These are phyloP conservation scores for Vidua chalybeata DNA, from an alignment of 2,113 vertebrate genomes.

Conservation along the genomic window DNA sequence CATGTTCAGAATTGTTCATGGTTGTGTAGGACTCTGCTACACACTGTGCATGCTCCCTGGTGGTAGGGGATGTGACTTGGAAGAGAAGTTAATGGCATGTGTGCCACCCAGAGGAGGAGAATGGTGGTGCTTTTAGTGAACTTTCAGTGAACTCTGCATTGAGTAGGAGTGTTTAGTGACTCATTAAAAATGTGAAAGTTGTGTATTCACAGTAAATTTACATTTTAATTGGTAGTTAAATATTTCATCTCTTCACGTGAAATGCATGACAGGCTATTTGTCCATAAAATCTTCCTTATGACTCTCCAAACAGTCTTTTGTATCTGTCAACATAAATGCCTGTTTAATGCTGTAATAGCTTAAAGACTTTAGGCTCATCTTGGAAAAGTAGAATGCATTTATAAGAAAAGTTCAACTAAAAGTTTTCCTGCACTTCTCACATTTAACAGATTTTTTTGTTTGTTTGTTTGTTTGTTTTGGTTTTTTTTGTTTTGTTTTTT, in stretches of 20 bases:
- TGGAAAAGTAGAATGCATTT: background rate
- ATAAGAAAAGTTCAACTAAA: background rate
- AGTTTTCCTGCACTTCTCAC: background rate
- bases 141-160: background rate
- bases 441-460: background rate
- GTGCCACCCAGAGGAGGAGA: background rate
- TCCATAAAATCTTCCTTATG: background rate
- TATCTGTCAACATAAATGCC: background rate
- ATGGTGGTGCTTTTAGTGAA: background rate
- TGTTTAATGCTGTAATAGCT: background rate
- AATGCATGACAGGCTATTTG: background rate
- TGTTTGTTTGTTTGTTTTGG: constrained; percentile 8
- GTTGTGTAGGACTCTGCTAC: background rate
- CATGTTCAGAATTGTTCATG: rapidly evolving
- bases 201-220: background rate
- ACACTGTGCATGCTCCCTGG: background rate
- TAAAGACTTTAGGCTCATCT: background rate
- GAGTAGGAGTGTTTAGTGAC: background rate
- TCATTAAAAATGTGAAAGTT: background rate
- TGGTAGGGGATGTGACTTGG: background rate
- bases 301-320: background rate
- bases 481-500: background rate
- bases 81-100: rapidly evolving
- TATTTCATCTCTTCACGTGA: background rate
- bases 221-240: background rate